Evolutionary conservation across 2,113 vertebrate species (phyloP).

Genomic region (Zeus faber): DNA sequence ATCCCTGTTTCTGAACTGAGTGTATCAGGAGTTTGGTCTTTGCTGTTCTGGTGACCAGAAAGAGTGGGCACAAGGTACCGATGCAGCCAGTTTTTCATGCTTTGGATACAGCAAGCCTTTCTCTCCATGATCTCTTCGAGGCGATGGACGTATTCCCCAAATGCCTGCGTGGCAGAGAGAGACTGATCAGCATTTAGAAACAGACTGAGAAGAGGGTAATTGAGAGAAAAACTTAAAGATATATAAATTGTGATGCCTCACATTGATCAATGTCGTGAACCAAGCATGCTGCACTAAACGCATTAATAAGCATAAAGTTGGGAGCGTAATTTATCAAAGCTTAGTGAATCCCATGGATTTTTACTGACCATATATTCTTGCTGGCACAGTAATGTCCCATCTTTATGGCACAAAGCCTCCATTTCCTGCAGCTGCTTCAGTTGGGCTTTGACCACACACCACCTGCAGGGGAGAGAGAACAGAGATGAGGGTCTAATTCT

Average conservation of each 20-base stretch:
- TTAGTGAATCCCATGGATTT: too few relatives aligned
- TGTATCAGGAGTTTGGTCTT: too few relatives aligned
- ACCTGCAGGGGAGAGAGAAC: conserved; percentile 57
- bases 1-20: too few relatives aligned
- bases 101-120: conserved; percentile 79
- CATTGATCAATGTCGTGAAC: too few relatives aligned
- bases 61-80: conserved; percentile 47
- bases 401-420: conserved; percentile 75
- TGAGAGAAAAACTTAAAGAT: too few relatives aligned
- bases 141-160: conserved; percentile 76
- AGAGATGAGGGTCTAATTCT: too few relatives aligned
- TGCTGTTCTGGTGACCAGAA: conserved; percentile 3
- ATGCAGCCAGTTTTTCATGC: conserved; percentile 75
- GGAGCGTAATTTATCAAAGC: too few relatives aligned
- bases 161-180: conserved; percentile 69
- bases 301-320: too few relatives aligned
- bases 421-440: conserved; percentile 81
- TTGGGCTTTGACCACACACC: conserved; percentile 76
- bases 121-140: conserved; percentile 80
- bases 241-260: too few relatives aligned
- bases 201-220: too few relatives aligned
- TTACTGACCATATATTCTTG: conserved; percentile 76
- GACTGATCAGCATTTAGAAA: too few relatives aligned
- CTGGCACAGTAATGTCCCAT: conserved; percentile 77
- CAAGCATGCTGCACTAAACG: too few relatives aligned